These are phyloP conservation scores for Teleiodes luculella DNA, from an alignment of 2,888 invertebrate genomes.

Conservation along the genomic window DNA sequence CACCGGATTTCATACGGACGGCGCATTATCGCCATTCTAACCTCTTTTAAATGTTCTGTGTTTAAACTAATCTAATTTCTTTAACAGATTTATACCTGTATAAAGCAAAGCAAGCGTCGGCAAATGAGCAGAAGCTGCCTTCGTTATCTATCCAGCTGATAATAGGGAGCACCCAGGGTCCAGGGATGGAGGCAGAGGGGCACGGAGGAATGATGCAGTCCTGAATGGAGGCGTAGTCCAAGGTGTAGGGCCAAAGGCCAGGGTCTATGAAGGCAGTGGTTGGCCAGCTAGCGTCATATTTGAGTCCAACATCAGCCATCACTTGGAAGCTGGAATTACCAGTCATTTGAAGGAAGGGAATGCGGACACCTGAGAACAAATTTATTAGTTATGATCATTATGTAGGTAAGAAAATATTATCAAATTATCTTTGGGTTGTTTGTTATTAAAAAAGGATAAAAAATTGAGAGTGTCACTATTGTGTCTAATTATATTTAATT, in stretches of 20 bases:
- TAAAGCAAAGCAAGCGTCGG: conserved; percentile 66
- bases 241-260: conserved; percentile 83
- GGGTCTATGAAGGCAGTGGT: conserved; percentile 55
- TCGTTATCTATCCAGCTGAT: conserved; percentile 70
- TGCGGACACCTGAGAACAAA: conserved; percentile 60
- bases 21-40: too few species aligned
- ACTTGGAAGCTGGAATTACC: conserved; percentile 80
- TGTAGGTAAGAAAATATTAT: too few species aligned
- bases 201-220: conserved; percentile 78
- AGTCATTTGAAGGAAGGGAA: conserved; percentile 77
- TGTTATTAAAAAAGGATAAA: too few species aligned
- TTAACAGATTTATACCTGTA: conserved; percentile 48
- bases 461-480: too few species aligned
- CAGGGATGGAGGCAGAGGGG: conserved; percentile 76
- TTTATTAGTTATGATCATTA: too few species aligned
- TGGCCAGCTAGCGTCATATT: conserved; percentile 82
- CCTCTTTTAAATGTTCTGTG: too few species aligned
- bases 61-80: too few species aligned
- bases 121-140: conserved; percentile 75
- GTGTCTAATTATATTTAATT: too few species aligned
- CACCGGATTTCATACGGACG: too few species aligned
- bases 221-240: conserved; percentile 78
- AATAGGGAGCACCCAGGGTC: conserved; percentile 84
- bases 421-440: too few species aligned
- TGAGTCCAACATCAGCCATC: conserved; percentile 65